Evolutionary conservation across 2,888 invertebrate genomes (phyloP).

Genomic region (Epinotia ramella): DNA sequence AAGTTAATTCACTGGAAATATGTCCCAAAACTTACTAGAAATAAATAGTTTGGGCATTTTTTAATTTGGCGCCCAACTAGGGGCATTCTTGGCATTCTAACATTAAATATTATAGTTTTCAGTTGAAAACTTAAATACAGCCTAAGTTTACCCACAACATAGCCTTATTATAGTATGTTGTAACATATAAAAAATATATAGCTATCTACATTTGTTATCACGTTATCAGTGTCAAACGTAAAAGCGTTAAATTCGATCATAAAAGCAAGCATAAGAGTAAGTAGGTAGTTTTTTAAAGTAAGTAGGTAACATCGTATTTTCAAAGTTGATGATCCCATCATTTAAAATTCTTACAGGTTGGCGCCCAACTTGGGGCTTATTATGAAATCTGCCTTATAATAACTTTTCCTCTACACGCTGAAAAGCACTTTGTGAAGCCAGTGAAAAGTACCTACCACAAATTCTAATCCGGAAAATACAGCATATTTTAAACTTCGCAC

Average conservation of each 20-base stretch:
- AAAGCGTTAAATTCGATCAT: no score
- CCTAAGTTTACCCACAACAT: not conserved
- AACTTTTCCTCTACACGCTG: not conserved
- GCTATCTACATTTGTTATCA: no score
- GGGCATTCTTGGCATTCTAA: not conserved
- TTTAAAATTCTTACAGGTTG: not conserved
- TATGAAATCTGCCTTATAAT: not conserved
- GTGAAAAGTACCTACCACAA: no score
- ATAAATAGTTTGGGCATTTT: not conserved
- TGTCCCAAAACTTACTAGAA: not conserved
- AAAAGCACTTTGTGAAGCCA: no score
- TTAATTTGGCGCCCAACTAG: constrained; percentile 29
- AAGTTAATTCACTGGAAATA: not conserved
- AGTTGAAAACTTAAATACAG: not conserved
- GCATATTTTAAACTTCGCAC: no score
- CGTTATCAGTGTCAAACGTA: no score
- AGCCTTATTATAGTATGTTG: not conserved
- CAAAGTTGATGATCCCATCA: not conserved
- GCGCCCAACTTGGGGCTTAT: constrained; percentile 29
- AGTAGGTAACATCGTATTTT: no score
- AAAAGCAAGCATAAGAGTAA: no score
- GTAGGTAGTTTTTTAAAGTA: no score
- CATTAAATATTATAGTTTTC: not conserved
- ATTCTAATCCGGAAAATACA: no score
- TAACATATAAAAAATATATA: no score